These are phyloP conservation scores for Abrostola tripartita DNA, from an alignment of 2,888 invertebrate species.

Conservation along the genomic window DNA sequence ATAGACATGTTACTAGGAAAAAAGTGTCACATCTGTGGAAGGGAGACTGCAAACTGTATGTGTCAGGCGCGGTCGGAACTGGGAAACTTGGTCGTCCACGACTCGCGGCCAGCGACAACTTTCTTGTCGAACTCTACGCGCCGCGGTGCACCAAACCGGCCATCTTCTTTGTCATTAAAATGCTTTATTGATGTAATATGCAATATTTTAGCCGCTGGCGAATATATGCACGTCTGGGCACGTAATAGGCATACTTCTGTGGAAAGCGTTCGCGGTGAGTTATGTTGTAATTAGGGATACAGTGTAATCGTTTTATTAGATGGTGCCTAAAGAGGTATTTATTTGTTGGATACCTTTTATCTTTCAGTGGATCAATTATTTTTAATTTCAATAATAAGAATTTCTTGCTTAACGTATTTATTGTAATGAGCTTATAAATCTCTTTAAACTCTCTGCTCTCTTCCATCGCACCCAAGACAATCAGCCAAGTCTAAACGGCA, in stretches of 20 bases:
- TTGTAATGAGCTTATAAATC: too few relatives aligned
- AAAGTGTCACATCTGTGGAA: conserved; percentile 64
- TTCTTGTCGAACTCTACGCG: conserved; percentile 64
- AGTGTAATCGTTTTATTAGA: conserved; percentile 21
- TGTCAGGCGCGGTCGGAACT: conserved; percentile 71
- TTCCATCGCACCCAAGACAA: too few relatives aligned
- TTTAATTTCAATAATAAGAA: too few relatives aligned
- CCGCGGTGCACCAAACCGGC: conserved; percentile 62
- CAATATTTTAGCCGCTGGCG: conserved; percentile 59
- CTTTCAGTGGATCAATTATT: too few relatives aligned
- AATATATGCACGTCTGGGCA: conserved; percentile 58
- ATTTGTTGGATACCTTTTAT: not conserved
- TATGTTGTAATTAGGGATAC: conserved; percentile 40
- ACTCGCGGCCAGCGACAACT: conserved; percentile 66
- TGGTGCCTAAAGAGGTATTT: not conserved
- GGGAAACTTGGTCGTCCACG: conserved; percentile 67
- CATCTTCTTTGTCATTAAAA: conserved; percentile 70
- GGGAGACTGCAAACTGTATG: conserved; percentile 63
- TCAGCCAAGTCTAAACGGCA: too few relatives aligned
- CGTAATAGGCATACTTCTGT: conserved; percentile 51
- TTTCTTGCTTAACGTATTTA: too few relatives aligned
- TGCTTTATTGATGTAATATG: conserved; percentile 72
- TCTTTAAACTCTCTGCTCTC: too few relatives aligned
- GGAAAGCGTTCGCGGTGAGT: conserved; percentile 47
- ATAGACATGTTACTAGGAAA: conserved; percentile 42